These are phyloP conservation scores for Barypeithes pellucidus DNA, from an alignment of 2,888 invertebrate genomes.

Conservation along the genomic window DNA sequence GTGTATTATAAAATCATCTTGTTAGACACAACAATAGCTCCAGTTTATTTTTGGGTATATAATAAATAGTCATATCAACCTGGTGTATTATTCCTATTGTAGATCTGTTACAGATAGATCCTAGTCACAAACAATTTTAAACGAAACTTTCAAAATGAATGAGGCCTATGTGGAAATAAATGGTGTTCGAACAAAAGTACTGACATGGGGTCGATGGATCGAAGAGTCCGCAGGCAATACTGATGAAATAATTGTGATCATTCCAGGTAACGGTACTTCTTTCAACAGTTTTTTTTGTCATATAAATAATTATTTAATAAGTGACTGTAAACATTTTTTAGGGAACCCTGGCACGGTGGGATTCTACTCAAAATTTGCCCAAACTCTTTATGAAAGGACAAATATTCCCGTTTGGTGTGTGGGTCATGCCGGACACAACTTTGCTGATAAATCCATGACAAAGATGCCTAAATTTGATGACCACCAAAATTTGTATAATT, in stretches of 20 bases:
- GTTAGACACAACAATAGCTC: no score
- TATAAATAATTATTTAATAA: neutral
- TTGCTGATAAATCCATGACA: conserved; percentile 73
- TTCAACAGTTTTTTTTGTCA: neutral
- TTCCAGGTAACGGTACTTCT: conserved; percentile 76
- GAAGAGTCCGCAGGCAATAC: conserved; percentile 74
- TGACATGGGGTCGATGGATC: conserved; percentile 82
- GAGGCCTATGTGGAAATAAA: conserved; percentile 74
- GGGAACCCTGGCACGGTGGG: conserved; percentile 88
- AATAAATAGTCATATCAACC: no score
- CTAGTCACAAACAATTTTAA: neutral
- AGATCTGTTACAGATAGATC: neutral
- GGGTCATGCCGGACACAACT: conserved; percentile 88
- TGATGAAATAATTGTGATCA: conserved; percentile 78
- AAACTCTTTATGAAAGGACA: conserved; percentile 76
- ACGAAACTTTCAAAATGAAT: conserved; percentile 64
- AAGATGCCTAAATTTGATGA: conserved; percentile 72
- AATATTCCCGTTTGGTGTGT: conserved; percentile 84
- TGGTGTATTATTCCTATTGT: neutral
- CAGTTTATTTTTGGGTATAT: no score
- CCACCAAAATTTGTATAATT: conserved; percentile 78
- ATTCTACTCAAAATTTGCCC: conserved; percentile 85
- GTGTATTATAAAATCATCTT: no score
- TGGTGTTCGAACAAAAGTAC: conserved; percentile 80
- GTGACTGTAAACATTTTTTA: no score